Evolutionary conservation across 2,797 vertebrate genomes (phyloP).

Genomic region (Champsocephalus esox): DNA sequence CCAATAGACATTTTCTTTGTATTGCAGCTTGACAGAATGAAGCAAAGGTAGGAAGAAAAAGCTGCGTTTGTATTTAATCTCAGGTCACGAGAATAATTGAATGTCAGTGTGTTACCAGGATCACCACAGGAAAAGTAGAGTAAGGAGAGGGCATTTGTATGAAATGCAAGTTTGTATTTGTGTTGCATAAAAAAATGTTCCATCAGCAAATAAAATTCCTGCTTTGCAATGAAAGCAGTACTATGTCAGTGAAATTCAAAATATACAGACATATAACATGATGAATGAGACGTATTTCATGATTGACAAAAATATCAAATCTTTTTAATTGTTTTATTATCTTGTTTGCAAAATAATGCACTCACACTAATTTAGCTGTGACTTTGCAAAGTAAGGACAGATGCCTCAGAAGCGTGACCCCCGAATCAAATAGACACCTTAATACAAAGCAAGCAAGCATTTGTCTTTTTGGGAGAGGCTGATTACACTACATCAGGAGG

Average conservation of each 20-base stretch:
- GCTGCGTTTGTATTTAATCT: slow-evolving; percentile 9
- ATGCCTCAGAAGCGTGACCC: slow-evolving; percentile 54
- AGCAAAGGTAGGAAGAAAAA: slow-evolving; percentile 55
- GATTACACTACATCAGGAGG: slow-evolving; percentile 51
- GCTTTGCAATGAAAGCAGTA: not conserved
- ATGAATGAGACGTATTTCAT: not conserved
- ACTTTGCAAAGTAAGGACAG: slow-evolving; percentile 44
- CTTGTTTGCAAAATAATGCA: slow-evolving; percentile 26
- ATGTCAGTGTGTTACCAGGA: slow-evolving; percentile 50
- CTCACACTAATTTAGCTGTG: slow-evolving; percentile 5
- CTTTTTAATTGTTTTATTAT: not conserved
- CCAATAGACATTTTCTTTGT: not conserved
- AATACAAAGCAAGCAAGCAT: slow-evolving; percentile 73
- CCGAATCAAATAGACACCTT: slow-evolving; percentile 66
- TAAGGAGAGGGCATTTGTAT: slow-evolving; percentile 9
- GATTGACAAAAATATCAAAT: slow-evolving; percentile 14
- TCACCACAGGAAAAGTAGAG: slow-evolving; percentile 43
- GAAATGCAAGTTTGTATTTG: slow-evolving; percentile 24
- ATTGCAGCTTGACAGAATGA: slow-evolving; percentile 50
- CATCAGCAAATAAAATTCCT: slow-evolving; percentile 10
- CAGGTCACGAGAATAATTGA: slow-evolving; percentile 21
- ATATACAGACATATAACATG: slow-evolving; percentile 22
- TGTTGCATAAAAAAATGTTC: slow-evolving; percentile 17
- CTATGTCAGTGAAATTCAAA: slow-evolving; percentile 10
- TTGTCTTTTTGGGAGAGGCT: slow-evolving; percentile 33